Conservation (phyloP, 1,140 invertebrate species). For the Lamellibrachia luymesi region DNA sequence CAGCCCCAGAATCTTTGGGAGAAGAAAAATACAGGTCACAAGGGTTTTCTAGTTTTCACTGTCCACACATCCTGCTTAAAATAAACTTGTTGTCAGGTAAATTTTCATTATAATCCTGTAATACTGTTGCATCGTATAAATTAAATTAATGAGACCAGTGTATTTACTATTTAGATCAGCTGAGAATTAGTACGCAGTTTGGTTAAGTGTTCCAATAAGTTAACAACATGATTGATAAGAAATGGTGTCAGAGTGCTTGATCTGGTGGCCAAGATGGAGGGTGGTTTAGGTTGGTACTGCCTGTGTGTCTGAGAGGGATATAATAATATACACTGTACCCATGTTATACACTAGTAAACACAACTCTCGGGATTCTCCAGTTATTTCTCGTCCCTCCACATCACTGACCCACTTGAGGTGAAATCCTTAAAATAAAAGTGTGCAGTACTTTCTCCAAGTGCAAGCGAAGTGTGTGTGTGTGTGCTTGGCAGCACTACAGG, state of each 20-base stretch:
- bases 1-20: not conserved
- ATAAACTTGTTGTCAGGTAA: not conserved
- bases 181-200: not conserved
- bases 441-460: not conserved
- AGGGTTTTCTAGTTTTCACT: not conserved
- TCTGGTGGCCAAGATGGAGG: not conserved
- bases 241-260: not conserved
- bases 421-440: not conserved
- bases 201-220: not conserved
- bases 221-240: not conserved
- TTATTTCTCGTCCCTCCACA: not conserved
- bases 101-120: not conserved
- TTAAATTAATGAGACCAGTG: not conserved
- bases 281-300: not conserved
- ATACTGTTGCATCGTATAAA: not conserved
- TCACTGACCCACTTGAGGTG: not conserved
- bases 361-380: not conserved
- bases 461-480: not conserved
- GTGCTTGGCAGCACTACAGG: not conserved
- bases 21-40: not conserved
- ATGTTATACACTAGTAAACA: not conserved
- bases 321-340: too few relatives aligned
- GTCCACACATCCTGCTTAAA: not conserved
- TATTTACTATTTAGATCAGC: not conserved
- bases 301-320: not conserved